Percentiles rank a stretch among this genome's conserved stretches.
Evolutionary conservation across 2,797 vertebrate species (phyloP).

Genomic region (Salarias fasciatus): DNA sequence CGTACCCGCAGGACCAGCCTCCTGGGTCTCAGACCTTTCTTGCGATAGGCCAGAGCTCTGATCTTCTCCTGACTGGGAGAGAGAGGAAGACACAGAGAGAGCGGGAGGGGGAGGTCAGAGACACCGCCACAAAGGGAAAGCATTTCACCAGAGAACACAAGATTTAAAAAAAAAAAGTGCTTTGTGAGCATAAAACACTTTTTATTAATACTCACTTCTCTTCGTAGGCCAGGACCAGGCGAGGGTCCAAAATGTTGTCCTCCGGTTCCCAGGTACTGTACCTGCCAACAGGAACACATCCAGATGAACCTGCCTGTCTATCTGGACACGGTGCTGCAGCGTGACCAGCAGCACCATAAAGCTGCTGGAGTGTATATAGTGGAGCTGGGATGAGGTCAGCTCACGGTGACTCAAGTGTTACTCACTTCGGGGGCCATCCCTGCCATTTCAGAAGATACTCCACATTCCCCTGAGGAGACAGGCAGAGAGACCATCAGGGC

Average conservation of each 20-base stretch:
- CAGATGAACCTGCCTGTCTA: not conserved
- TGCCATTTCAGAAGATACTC: slow-evolving; percentile 99
- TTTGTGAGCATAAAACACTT: slow-evolving; percentile 8
- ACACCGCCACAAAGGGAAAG: slow-evolving; percentile 22
- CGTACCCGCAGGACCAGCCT: slow-evolving; percentile 93
- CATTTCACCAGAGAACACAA: slow-evolving; percentile 6
- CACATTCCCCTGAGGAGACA: slow-evolving; percentile 89
- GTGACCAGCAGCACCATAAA: not conserved
- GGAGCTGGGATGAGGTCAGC: slow-evolving; percentile 58
- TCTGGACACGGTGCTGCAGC: not conserved
- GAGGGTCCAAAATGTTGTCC: slow-evolving; percentile 98
- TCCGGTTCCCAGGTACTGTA: slow-evolving; percentile 99
- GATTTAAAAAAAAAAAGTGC: no score
- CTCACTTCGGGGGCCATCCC: slow-evolving; percentile 99
- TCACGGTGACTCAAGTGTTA: slow-evolving; percentile 65
- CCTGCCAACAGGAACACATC: slow-evolving; percentile 77
- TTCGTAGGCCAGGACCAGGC: slow-evolving; percentile 95
- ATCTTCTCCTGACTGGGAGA: slow-evolving; percentile 91
- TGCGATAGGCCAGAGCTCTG: slow-evolving; percentile 92
- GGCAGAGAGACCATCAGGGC: not conserved
- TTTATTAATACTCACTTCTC: slow-evolving; percentile 89
- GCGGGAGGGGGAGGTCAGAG: slow-evolving; percentile 11
- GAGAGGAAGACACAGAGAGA: no score
- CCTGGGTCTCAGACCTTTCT: slow-evolving; percentile 95
- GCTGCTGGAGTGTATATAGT: slow-evolving; percentile 2